Base-by-base conservation (phyloP, 2,113 vertebrate genomes). In the Eurypyga helias region DNA sequence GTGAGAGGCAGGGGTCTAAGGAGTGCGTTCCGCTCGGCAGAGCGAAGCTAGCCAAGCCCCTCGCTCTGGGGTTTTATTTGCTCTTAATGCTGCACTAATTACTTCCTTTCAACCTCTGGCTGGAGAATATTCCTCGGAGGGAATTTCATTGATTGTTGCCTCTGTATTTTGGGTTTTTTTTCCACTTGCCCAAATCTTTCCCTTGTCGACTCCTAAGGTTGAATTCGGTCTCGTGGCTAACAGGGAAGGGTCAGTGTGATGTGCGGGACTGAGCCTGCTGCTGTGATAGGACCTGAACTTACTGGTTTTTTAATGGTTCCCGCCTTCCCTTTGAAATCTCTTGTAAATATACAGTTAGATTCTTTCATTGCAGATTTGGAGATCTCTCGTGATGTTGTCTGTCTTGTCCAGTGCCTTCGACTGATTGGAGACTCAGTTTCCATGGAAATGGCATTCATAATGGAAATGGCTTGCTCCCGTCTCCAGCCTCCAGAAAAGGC, bases 371-470 rank as follows among this genome's bases (percentile, higher is more conserved):
- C 92, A 99, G 99, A 99, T 92, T 95, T 98, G 7, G 99, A 99
- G 55, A 81, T 98, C 90, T 98, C 98, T 52, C 98, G 98, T 9
- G 99, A 99, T 90, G 97, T 99, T 54, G 97, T 99, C 90, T 98
- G 98, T 98, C 98, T 99, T 90, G 98, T 99, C 82, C 99, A 98
- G 97, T 99, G 99, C 96, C 97, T 99, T 95, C 98, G 98, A 9
- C 96, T 99, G 97, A 97, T 99, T 61, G 98, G 98, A 38, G 98
- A 99, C 75, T 98, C 98, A 2, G 96, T 99, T 49, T 98, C 98
- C 66, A 96, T 97, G 36, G 99, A 99, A 66, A 98, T 99, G 99
- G 98, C 99, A 7, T 98, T 98, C 48, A 96, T 98, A 95, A 99
- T 99, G 99, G 99, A 99, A 96, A 99, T 98, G 85, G 98, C 99